Base-by-base conservation (phyloP, 2,888 invertebrate species). In the Archips crataeganus region DNA sequence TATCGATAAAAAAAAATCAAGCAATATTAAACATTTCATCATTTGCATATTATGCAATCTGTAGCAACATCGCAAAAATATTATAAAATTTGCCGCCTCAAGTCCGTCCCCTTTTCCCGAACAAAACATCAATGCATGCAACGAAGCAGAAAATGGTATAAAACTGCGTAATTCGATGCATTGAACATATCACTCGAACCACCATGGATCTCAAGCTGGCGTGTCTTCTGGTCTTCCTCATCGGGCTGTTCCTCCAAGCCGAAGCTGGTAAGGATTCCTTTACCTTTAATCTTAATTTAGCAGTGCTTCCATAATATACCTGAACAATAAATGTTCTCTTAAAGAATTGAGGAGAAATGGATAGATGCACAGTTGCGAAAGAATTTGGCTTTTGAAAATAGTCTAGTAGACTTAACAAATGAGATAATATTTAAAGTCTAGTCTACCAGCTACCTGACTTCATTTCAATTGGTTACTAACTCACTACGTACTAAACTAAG, bases 131-230 rank as follows among this genome's bases (percentile, higher is more conserved):
- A 87, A 77, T 76, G 76, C 71, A 51, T 76, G 75, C 77, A 86
- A 79, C 80, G 78, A 86, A 75, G 80, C 81, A 82, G 79, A 81
- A 83, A 87, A 81, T 82, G 80, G 87, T 91, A 91, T 89, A 91
- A 90, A 84, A 76, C 49, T 64, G 51, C 71, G 15, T 71, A 47
- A 65, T 11, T 62, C 59, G 13, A 15, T 15, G 47, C 34, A 61
- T 36, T 61, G 65, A 49, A 54, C n/a, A 45, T 15, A 36, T 4
- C 57, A 32, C 4, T 57, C 60, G 49, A 63, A 51, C 59, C 77
- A 82, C 71, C 79, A 91, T 91, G 91, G 80, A 87, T 73, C 75
- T 75, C 47, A 87, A 85, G 74, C 70, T 85, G 65, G 73, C 81
- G 15, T 69, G 88, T 10, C 61, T 87, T 15, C 64, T 83, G 61